Evolutionary conservation across 2,797 vertebrate species (phyloP).

Genomic region (Borostomias antarcticus): DNA sequence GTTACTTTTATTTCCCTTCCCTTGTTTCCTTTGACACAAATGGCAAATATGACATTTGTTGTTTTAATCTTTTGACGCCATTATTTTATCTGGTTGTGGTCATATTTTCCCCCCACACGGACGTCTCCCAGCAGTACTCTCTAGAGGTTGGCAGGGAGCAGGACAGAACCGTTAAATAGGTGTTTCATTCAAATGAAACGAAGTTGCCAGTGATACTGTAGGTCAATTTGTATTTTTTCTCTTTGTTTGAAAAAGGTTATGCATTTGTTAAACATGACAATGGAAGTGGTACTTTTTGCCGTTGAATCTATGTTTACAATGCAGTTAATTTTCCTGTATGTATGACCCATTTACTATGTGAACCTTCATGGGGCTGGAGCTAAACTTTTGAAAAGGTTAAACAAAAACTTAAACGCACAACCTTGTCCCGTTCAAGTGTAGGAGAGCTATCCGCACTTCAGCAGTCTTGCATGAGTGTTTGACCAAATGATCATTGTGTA

Average conservation of each 20-base stretch:
- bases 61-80: conserved; percentile 3
- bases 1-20: conserved; percentile 32
- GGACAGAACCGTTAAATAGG: not conserved
- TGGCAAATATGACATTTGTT: conserved; percentile 21
- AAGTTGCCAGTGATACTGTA: not conserved
- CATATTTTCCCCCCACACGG: not conserved
- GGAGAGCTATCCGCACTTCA: conserved; percentile 2
- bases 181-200: conserved; percentile 15
- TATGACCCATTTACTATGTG: not conserved
- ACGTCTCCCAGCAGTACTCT: conserved; percentile 5
- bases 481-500: conserved; percentile 7
- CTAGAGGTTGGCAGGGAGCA: not conserved
- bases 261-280: conserved; percentile 3
- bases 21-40: conserved; percentile 8
- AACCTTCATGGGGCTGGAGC: not conserved
- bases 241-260: conserved; percentile 1
- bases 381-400: not conserved
- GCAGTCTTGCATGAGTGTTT: not conserved
- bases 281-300: not conserved
- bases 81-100: not conserved
- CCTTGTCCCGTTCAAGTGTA: not conserved
- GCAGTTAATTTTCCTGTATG: not conserved
- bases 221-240: not conserved
- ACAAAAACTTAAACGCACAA: not conserved
- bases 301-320: conserved; percentile 4